These are phyloP conservation scores for Erethizon dorsatum DNA, from an alignment of 2,797 vertebrate species.

Conservation along the genomic window DNA sequence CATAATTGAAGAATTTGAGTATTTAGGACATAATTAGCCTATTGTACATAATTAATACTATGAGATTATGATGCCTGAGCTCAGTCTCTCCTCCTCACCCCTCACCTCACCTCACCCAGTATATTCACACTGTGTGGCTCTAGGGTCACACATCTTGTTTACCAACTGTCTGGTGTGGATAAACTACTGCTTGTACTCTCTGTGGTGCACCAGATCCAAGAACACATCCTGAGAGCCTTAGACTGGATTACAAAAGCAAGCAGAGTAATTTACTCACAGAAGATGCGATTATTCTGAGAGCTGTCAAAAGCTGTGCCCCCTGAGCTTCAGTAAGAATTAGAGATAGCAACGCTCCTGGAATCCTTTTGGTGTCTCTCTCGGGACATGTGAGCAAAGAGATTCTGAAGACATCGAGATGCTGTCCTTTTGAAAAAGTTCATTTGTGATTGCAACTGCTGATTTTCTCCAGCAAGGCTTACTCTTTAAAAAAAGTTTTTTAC, in stretches of 20 bases:
- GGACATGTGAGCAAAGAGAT: neutral
- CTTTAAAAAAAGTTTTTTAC: neutral
- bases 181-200: neutral
- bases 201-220: neutral
- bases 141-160: neutral
- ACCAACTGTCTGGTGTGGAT: neutral
- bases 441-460: neutral
- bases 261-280: conserved; percentile 5
- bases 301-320: neutral
- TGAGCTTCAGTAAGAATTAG: neutral
- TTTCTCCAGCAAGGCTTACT: neutral
- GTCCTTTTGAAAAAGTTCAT: neutral
- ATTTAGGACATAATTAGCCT: neutral
- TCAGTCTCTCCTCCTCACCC: neutral
- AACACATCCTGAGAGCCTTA: neutral
- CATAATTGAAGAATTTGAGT: neutral
- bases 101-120: neutral
- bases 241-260: conserved; percentile 26
- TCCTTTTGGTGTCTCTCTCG: neutral
- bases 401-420: neutral
- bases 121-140: neutral
- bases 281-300: conserved; percentile 4
- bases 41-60: neutral
- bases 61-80: neutral
- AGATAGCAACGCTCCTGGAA: neutral